A percentile compares a stretch with the other conserved stretches of the same genome.
Conservation (phyloP, 2,888 invertebrate species). For the Tolmerus cingulatus region DNA sequence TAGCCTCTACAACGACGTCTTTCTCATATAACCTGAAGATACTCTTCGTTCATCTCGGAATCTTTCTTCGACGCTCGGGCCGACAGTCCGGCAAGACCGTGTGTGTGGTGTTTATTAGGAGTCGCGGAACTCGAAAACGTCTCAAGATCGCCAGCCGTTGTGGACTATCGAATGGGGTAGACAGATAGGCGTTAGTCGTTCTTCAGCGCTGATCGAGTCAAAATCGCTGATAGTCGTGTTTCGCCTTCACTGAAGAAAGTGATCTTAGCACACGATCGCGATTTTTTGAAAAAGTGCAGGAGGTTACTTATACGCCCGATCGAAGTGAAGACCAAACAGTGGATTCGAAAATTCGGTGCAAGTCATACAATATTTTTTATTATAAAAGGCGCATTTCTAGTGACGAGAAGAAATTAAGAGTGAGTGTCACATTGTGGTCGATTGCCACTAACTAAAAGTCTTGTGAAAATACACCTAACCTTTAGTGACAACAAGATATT, state of each 20-base stretch:
- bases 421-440: background rate
- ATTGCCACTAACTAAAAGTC: background rate
- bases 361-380: background rate
- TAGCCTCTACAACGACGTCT: background rate
- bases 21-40: conserved; percentile 22
- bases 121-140: conserved; percentile 51
- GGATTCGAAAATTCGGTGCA: background rate
- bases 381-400: background rate
- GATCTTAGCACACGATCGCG: conserved; percentile 17
- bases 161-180: conserved; percentile 62
- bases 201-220: conserved; percentile 64
- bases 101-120: conserved; percentile 46
- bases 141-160: conserved; percentile 49
- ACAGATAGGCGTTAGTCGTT: conserved; percentile 65
- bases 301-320: background rate
- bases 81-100: conserved; percentile 18
- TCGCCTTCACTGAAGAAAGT: background rate
- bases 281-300: background rate
- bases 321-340: background rate
- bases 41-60: conserved; percentile 22
- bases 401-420: background rate
- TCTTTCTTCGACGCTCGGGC: conserved; percentile 28
- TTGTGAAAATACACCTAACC: background rate
- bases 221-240: conserved; percentile 54
- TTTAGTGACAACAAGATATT: background rate